Evolutionary conservation across 2,888 invertebrate species (phyloP).

Genomic region (Pyrrhosoma nymphula): DNA sequence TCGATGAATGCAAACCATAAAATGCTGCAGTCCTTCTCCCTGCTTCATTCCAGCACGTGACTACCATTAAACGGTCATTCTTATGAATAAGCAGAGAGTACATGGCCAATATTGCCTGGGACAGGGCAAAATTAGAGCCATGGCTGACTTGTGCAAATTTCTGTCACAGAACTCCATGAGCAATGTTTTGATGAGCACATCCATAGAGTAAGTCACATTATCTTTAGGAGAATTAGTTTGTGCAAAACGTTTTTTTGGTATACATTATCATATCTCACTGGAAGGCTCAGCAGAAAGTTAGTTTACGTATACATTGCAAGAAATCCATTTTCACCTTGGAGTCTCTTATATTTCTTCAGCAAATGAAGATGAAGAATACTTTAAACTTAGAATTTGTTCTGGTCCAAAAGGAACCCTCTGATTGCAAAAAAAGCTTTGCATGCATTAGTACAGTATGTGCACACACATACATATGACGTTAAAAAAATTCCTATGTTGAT

Average conservation of each 20-base stretch:
- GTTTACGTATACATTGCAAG: conserved; percentile 52
- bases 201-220: background rate
- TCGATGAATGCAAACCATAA: conserved; percentile 14
- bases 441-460: conserved; percentile 20
- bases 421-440: conserved; percentile 29
- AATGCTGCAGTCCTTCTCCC: background rate
- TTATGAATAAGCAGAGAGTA: conserved; percentile 18
- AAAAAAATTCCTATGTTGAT: background rate
- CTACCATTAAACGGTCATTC: background rate
- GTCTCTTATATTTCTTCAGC: conserved; percentile 5
- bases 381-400: background rate
- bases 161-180: conserved; percentile 38
- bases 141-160: background rate
- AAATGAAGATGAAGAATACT: conserved; percentile 30
- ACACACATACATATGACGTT: background rate
- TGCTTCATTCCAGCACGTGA: background rate
- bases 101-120: background rate
- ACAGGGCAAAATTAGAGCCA: background rate
- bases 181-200: conserved; percentile 54
- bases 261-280: conserved; percentile 15
- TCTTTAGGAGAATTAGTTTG: conserved; percentile 27
- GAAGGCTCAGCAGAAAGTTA: conserved; percentile 44
- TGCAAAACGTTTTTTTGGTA: conserved; percentile 24
- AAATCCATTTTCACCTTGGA: background rate
- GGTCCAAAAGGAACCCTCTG: conserved; percentile 34